phyloP scores from a whole-genome alignment of 2,797 vertebrate species.

The Rhyacichthys aspro region DNA sequence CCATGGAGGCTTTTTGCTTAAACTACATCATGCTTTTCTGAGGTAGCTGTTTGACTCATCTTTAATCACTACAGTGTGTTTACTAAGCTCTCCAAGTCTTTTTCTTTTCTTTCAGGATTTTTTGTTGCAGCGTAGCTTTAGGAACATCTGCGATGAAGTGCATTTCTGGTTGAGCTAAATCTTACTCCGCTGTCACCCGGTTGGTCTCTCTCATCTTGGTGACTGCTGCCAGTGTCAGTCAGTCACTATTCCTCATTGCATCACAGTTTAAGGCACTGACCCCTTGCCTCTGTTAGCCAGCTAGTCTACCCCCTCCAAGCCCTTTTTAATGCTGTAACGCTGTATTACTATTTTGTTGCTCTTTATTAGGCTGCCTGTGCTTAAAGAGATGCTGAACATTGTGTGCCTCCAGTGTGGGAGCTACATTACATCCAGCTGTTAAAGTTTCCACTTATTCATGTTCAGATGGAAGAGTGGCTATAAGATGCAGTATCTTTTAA shows the following conservation, averaged over 20 bases:
- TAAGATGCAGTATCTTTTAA: neutral
- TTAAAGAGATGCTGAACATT: conserved; percentile 19
- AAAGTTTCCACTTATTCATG: conserved; percentile 11
- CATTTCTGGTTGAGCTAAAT: conserved; percentile 21
- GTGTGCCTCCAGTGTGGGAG: conserved; percentile 25
- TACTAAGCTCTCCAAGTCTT: conserved; percentile 36
- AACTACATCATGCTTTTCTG: conserved; percentile 30
- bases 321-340: conserved; percentile 8
- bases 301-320: neutral
- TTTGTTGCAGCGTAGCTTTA: conserved; percentile 14
- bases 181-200: conserved; percentile 1
- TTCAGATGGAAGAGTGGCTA: neutral
- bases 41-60: conserved; percentile 49
- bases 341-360: conserved; percentile 38
- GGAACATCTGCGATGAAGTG: conserved; percentile 28
- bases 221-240: conserved; percentile 4
- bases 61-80: conserved; percentile 57
- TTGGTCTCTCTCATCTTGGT: conserved; percentile 8
- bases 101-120: conserved; percentile 25
- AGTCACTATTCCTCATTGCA: neutral
- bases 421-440: conserved; percentile 32
- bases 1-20: conserved; percentile 22
- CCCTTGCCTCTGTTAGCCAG: conserved; percentile 2
- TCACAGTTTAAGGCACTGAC: neutral
- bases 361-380: conserved; percentile 33